A percentile compares a stretch with the other conserved stretches of the same genome.
These are phyloP conservation scores for Zaprionus ornatus DNA, from an alignment of 1,140 invertebrate species.

Conservation along the genomic window DNA sequence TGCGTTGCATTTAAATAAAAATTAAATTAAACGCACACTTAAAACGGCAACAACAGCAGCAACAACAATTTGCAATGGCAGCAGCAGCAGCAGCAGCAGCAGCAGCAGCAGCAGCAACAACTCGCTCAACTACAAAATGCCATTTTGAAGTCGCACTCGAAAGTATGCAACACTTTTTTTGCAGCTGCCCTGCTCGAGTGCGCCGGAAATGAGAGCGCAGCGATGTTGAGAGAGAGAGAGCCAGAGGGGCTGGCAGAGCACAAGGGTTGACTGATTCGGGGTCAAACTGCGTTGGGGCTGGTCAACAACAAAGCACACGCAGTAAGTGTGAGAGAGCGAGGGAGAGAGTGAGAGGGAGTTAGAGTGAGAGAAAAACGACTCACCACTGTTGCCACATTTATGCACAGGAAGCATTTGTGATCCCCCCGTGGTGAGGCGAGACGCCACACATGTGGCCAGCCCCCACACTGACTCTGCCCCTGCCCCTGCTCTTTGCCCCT, in stretches of 20 bases:
- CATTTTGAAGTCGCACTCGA: constrained; percentile 71
- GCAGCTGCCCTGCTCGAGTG: constrained; percentile 36
- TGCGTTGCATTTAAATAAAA: constrained; percentile 74
- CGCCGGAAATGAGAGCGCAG: constrained; percentile 21
- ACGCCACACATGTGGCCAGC: constrained; percentile 2
- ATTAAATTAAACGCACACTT: constrained; percentile 69
- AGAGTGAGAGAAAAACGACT: background rate
- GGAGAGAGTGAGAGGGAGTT: background rate
- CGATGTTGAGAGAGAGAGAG: background rate
- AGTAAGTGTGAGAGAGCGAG: constrained; percentile 14
- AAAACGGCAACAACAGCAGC: constrained; percentile 26
- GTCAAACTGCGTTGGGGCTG: constrained; percentile 51
- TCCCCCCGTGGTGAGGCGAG: constrained; percentile 46
- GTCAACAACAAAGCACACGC: constrained; percentile 56
- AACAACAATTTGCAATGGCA: constrained; percentile 34
- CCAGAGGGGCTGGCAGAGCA: background rate
- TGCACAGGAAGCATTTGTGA: constrained; percentile 80
- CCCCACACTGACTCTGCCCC: background rate
- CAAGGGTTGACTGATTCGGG: constrained; percentile 27
- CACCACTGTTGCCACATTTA: constrained; percentile 71
- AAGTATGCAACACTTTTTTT: constrained; percentile 69
- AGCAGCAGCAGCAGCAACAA: constrained; percentile 19
- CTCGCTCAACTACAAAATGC: constrained; percentile 54
- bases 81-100: constrained; percentile 22
- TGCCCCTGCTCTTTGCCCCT: background rate